Evolutionary conservation across 2,888 invertebrate species (phyloP).

Genomic region (Tachina fera): DNA sequence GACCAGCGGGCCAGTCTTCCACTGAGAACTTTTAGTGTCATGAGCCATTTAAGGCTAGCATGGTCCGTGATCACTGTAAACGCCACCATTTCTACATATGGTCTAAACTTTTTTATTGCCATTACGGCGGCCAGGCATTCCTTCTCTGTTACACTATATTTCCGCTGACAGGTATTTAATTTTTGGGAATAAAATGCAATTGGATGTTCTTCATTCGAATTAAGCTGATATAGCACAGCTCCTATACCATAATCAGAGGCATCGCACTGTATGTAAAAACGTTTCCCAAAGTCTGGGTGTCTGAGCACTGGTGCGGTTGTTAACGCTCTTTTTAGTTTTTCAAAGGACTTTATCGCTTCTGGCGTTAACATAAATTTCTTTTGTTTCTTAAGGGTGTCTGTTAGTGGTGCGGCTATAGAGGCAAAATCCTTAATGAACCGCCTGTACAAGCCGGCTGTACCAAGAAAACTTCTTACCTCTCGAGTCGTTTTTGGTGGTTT

Average conservation of each 20-base stretch:
- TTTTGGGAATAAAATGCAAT: conserved; percentile 4
- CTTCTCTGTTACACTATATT: not conserved
- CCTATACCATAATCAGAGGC: not conserved
- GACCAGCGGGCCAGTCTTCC: too few species aligned
- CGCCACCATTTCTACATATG: not conserved
- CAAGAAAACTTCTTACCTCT: too few species aligned
- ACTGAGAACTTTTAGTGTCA: too few species aligned
- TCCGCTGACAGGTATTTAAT: not conserved
- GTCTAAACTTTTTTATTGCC: conserved; percentile 10
- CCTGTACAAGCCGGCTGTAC: too few species aligned
- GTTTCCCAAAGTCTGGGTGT: not conserved
- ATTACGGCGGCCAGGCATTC: conserved; percentile 1
- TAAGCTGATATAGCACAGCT: not conserved
- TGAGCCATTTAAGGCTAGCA: too few species aligned
- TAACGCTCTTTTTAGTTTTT: not conserved
- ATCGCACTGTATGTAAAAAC: not conserved
- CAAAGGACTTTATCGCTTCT: not conserved
- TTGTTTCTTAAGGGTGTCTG: too few species aligned
- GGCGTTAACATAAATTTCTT: conserved; percentile 6
- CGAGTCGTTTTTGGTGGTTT: too few species aligned
- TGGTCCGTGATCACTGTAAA: not conserved
- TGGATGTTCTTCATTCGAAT: not conserved
- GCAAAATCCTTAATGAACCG: too few species aligned
- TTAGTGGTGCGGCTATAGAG: too few species aligned
- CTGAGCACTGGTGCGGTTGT: not conserved